Base-by-base conservation (phyloP, 2,113 vertebrate genomes). In the Eira barbara region DNA sequence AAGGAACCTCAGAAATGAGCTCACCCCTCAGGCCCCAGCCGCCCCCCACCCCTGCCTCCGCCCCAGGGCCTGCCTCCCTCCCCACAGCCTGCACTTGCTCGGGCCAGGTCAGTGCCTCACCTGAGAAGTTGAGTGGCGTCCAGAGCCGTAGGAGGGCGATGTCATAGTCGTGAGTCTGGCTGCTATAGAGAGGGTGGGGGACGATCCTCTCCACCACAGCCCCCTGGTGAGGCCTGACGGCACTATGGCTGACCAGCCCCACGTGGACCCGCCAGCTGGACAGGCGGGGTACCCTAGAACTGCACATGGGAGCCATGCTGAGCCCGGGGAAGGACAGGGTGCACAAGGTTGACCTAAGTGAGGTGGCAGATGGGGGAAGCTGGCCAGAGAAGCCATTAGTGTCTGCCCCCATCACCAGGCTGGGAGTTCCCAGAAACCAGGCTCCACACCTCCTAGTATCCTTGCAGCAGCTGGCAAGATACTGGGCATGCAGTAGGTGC, bases 71-170 rank as follows among this genome's bases (percentile, higher is more conserved):
- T 29, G 4, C 27, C 20, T 59, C 25, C 25, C 7, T 55, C 42
- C 10, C 52, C 4, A 0, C 20, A 20, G 42, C 7, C 31, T 1
- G 45, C 74, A 2, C 73, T 23, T 39, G 49, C 67, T 34, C 4
- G 7, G 0, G 25, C 52, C 3, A 11, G 42, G 57, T 80, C 73
- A 20, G 52, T 1, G 0, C 0, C 95, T 97, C 42, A 99, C 99
- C 99, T 69, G 99, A 99, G 98, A 99, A 99, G 87, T 98, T 99
- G 80, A 99, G 98, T 0, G 99, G 99, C 0, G 96, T 99, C 34
- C 21, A 98, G n/a, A 99, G 99, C 97, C 98, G 99, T 98, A 99
- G 97, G 91, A 99, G 98, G 1, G 99, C 99, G 0, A 99, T 98
- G 55, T 99, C 99, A 0, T 99, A 99, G 98, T 99, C 99, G 0